Conservation (phyloP, 2,113 vertebrate genomes). For the Elachura formosa region DNA sequence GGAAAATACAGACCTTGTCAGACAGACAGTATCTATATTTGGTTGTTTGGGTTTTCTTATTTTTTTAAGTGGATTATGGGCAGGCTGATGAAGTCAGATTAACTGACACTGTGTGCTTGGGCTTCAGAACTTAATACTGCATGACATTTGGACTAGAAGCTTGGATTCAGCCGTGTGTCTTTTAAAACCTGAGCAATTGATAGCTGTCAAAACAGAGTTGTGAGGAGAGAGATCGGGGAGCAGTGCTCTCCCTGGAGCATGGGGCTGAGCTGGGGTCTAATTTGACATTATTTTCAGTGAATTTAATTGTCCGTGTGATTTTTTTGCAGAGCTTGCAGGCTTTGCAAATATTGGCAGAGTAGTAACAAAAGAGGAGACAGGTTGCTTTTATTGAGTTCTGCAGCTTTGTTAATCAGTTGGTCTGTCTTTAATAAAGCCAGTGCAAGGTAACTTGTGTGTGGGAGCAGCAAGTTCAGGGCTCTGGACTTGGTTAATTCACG, state of each 20-base stretch:
- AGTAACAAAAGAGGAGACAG: not conserved
- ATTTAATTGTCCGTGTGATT: not conserved
- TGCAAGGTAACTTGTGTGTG: too few relatives aligned
- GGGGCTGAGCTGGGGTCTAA: not conserved
- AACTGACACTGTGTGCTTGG: not conserved
- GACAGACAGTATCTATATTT: not conserved
- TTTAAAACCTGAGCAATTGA: not conserved
- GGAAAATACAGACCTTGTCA: not conserved
- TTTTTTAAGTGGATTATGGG: not conserved
- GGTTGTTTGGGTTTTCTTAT: not conserved
- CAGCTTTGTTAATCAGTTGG: not conserved
- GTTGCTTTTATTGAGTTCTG: not conserved
- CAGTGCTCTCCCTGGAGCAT: not conserved
- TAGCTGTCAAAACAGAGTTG: not conserved
- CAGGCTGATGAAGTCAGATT: conserved; percentile 1
- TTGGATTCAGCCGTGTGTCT: not conserved
- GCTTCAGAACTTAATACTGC: not conserved
- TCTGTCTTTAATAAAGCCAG: not conserved
- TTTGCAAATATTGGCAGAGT: not conserved
- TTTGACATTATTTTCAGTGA: not conserved
- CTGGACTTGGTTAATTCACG: not conserved
- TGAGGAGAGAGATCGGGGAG: not conserved
- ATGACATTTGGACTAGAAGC: conserved; percentile 25
- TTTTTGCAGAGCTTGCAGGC: not conserved
- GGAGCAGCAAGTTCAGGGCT: not conserved